Conservation (phyloP, 2,113 vertebrate species). For the Psophia crepitans region DNA sequence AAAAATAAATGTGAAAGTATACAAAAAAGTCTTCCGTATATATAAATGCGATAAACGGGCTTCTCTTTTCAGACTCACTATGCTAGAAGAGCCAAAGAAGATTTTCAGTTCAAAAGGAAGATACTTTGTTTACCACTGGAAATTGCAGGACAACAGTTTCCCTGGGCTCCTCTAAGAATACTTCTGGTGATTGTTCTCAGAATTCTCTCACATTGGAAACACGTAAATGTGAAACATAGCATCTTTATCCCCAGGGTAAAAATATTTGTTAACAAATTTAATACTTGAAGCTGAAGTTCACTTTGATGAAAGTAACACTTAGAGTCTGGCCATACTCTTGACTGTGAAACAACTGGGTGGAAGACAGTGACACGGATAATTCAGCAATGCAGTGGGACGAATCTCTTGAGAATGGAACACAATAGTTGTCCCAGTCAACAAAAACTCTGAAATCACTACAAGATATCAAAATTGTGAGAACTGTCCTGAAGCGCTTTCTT, state of each 20-base stretch:
- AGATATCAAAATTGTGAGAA: neutral
- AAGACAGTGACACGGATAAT: neutral
- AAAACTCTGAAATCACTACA: neutral
- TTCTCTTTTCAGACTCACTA: slow-evolving; percentile 40
- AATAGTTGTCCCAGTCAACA: neutral
- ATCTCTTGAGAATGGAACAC: neutral
- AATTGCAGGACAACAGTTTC: neutral
- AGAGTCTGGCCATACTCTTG: neutral
- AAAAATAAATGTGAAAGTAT: slow-evolving; percentile 69
- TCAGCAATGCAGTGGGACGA: neutral
- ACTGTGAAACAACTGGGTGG: neutral
- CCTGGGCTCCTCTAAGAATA: neutral
- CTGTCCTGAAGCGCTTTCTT: neutral
- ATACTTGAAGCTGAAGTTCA: neutral
- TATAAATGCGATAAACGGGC: slow-evolving; percentile 35
- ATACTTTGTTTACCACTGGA: neutral
- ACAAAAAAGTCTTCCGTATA: neutral
- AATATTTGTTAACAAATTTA: neutral
- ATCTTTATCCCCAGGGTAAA: neutral
- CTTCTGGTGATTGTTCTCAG: neutral
- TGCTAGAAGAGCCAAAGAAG: neutral
- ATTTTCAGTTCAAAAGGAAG: neutral
- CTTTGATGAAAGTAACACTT: neutral
- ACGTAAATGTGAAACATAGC: neutral
- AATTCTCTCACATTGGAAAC: neutral